These are phyloP conservation scores for Zootoca vivipara DNA, from an alignment of 2,113 vertebrate genomes.

Conservation along the genomic window DNA sequence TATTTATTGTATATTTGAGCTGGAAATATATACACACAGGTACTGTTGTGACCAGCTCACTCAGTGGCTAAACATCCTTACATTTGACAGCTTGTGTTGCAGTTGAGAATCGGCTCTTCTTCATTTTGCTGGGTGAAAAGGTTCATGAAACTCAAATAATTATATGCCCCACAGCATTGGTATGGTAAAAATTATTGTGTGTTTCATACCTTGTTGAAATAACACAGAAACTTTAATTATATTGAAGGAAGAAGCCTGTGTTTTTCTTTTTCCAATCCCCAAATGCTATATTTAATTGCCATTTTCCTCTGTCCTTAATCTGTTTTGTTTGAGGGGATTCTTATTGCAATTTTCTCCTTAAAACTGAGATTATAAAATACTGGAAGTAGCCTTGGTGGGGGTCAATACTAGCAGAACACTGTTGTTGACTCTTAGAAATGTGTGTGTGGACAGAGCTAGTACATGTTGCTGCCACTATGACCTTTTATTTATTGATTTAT, in stretches of 20 bases:
- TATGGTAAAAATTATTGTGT: background rate
- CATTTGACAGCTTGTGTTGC: background rate
- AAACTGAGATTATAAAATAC: background rate
- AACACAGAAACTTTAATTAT: background rate
- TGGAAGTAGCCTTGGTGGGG: background rate
- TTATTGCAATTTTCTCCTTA: background rate
- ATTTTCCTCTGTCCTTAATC: background rate
- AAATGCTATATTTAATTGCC: background rate
- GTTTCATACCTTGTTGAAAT: background rate
- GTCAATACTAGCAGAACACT: background rate
- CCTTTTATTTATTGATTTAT: background rate
- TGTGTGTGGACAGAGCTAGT: background rate
- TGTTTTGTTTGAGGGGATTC: background rate
- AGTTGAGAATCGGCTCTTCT: background rate
- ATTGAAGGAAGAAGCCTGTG: background rate
- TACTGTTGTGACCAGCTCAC: background rate
- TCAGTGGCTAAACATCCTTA: background rate
- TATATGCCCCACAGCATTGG: background rate
- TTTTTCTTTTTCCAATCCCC: background rate
- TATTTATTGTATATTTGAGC: background rate
- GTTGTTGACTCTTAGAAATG: background rate
- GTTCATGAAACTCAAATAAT: background rate
- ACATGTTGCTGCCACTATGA: background rate
- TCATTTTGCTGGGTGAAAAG: background rate
- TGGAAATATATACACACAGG: background rate